Conservation (phyloP, 2,888 invertebrate genomes). For the Aspidapion aeneum region DNA sequence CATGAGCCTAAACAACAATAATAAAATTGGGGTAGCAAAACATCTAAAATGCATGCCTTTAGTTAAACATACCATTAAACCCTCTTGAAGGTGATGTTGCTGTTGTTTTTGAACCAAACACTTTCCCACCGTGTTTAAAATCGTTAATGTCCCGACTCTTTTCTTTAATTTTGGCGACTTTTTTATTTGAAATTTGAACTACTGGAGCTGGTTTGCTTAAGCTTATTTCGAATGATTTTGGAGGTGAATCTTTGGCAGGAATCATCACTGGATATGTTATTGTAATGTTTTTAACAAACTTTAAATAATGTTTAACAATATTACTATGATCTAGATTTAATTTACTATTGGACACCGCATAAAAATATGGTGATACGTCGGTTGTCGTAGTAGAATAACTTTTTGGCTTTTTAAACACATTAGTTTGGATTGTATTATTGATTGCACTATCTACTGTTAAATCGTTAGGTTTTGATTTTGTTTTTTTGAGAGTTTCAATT, state of each 20-base stretch:
- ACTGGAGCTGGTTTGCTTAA: conserved; percentile 21
- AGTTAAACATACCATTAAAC: conserved; percentile 31
- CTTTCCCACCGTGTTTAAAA: conserved; percentile 45
- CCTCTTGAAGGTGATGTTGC: conserved; percentile 29
- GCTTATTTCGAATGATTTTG: not conserved
- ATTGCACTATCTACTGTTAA: conserved; percentile 21
- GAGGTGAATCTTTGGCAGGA: conserved; percentile 43
- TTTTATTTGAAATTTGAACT: conserved; percentile 41
- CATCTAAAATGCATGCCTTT: no score
- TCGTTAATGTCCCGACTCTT: conserved; percentile 48
- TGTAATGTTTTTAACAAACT: conserved; percentile 45
- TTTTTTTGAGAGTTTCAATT: conserved; percentile 19
- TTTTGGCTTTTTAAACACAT: conserved; percentile 19
- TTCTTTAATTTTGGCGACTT: conserved; percentile 47
- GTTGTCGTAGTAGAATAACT: conserved; percentile 33
- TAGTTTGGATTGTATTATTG: conserved; percentile 29
- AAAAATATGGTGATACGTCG: conserved; percentile 40
- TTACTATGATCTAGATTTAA: conserved; percentile 38
- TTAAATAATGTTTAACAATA: conserved; percentile 30
- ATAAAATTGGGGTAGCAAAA: no score
- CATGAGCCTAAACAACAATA: no score
- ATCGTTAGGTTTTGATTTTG: conserved; percentile 35
- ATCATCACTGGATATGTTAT: conserved; percentile 68
- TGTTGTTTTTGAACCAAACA: conserved; percentile 39
- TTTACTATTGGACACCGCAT: conserved; percentile 42